Evolutionary conservation across 1,140 invertebrate species (phyloP), one percentile per base, ranked within the genome.

Genomic region (Papilio glaucus): DNA sequence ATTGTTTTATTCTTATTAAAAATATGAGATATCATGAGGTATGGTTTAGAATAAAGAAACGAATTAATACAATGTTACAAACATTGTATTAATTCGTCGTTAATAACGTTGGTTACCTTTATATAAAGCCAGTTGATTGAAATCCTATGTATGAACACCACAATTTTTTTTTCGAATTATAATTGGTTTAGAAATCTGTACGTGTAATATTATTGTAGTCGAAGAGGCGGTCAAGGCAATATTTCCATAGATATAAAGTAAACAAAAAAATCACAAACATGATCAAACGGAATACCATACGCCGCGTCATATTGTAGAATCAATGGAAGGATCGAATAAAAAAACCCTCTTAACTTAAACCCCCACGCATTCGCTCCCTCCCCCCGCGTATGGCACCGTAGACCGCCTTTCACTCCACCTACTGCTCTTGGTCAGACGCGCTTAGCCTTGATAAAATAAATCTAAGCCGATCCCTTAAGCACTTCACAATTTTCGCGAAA

Each of bases 341-440:
- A 41, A 41, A 9, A 8, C 38, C 8, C 12, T 4, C 12, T 41
- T 41, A 1, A 12, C 12, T 41, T 41, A 41, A 41, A 41, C 39
- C 39, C 39, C 39, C 39, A 13, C 39, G 13, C 39, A 13, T 41
- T 13, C 12, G 13, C 39, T 12, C 39, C 12, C 12, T 0, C 13
- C 10, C 3, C 38, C 7, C n/a, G 13, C 41, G 7, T n/a, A n/a
- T n/a, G n/a, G n/a, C 41, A 18, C 6, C 42, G n/a, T 49, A 18
- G 5, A 49, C 15, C 42, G n/a, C 15, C 15, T 18, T 7, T 15
- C 42, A 49, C 6, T 49, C 42, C 7, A 49, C 6, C 15, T 15
- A 49, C 42, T 49, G 42, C 42, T 18, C 42, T 49, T 21, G n/a
- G n/a, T n/a, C n/a, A n/a, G n/a, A n/a, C n/a, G 15, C 42, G 42